Evolutionary conservation across 2,113 vertebrate species (phyloP).

Genomic region (Equus przewalskii): DNA sequence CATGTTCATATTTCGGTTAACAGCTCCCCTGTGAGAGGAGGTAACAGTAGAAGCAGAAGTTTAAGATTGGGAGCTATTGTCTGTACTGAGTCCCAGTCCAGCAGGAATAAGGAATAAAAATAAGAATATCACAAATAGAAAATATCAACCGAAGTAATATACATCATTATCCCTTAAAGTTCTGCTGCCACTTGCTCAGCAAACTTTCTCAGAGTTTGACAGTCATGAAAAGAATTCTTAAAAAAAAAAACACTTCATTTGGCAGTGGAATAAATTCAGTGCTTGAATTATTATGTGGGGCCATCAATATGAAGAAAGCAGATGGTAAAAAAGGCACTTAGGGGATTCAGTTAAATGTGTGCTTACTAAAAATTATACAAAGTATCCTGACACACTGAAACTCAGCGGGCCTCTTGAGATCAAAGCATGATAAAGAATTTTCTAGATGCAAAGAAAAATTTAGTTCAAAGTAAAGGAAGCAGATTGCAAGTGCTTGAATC

Average conservation of each 20-base stretch:
- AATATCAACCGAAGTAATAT: neutral
- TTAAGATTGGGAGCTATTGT: neutral
- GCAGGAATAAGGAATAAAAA: constrained; percentile 9
- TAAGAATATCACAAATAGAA: constrained; percentile 19
- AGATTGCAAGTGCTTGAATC: neutral
- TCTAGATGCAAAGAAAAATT: constrained; percentile 1
- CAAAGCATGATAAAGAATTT: neutral
- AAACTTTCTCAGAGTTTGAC: constrained; percentile 11
- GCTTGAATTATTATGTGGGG: neutral
- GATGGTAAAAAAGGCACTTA: neutral
- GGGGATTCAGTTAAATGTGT: constrained; percentile 9
- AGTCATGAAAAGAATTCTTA: constrained; percentile 13
- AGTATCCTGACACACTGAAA: neutral
- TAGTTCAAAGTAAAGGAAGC: constrained; percentile 41
- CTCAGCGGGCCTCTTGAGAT: neutral
- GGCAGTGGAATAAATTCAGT: neutral
- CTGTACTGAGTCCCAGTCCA: neutral
- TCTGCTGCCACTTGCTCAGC: neutral
- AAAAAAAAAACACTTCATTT: neutral
- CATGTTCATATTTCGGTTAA: neutral
- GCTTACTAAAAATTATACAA: constrained; percentile 55
- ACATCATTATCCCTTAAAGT: neutral
- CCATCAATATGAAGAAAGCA: neutral
- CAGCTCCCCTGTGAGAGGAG: neutral
- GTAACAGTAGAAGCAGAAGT: neutral